These are phyloP conservation scores for Escarpia spicata DNA, from an alignment of 2,888 invertebrate species.

Conservation along the genomic window DNA sequence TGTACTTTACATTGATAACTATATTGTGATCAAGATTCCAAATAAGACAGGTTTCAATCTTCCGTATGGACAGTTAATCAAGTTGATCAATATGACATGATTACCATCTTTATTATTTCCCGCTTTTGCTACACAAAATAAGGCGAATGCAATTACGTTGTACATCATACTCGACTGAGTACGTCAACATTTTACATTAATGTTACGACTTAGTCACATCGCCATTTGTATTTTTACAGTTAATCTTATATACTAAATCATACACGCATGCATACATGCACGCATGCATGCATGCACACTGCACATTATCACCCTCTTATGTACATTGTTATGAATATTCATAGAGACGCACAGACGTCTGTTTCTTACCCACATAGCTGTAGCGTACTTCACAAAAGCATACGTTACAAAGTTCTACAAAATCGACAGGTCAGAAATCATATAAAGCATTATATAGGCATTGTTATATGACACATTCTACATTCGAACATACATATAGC, in stretches of 20 bases:
- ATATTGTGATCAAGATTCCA: background rate
- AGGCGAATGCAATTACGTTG: background rate
- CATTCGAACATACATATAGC: background rate
- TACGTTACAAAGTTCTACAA: background rate
- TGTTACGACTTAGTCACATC: background rate
- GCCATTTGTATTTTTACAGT: background rate
- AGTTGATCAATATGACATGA: background rate
- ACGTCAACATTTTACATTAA: background rate
- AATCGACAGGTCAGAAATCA: background rate
- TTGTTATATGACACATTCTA: background rate
- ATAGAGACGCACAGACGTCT: background rate
- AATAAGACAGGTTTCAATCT: background rate
- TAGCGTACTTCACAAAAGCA: constrained; percentile 9
- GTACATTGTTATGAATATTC: background rate
- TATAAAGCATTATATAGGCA: background rate
- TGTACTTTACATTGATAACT: background rate
- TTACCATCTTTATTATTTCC: background rate
- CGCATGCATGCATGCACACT: background rate
- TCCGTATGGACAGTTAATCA: background rate
- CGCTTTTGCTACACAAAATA: background rate
- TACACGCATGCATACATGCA: background rate
- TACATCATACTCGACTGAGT: background rate
- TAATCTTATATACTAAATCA: background rate
- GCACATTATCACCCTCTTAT: background rate
- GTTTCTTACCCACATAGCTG: background rate